Evolutionary conservation across 2,113 vertebrate genomes (phyloP), one percentile per base, ranked within the genome.

Genomic region (Thryonomys swinderianus): DNA sequence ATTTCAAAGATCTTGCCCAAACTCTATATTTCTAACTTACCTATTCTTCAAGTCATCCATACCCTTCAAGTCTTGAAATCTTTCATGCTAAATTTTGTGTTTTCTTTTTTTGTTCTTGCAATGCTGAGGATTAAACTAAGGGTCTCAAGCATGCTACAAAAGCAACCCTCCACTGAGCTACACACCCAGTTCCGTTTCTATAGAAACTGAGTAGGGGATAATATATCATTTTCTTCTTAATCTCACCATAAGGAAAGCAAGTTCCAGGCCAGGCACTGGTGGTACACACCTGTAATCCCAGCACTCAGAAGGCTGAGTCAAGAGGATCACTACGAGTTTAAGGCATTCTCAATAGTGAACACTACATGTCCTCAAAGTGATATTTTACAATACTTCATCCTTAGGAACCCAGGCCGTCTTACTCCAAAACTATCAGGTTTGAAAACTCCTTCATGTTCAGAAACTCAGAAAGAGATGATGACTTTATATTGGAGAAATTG

Each of bases 171-270:
- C 78, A 59, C 42, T 71, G 37, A 81, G 45, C 27, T 45, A 69
- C 30, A 81, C 7, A 14, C 62, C 66, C 40, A 57, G 30, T 8
- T 30, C 30, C 81, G 40, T 57, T 90, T 90, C 91, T 81, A 85
- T 71, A 93, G 23, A 89, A 91, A 95, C 25, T 92, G 14, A n/a
- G 37, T 67, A 82, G 40, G 69, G 45, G 71, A 92, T 73, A 94
- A 66, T 3, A 53, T 55, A 27, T 90, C 48, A 61, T 27, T 80
- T 73, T 90, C 34, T 90, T 83, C 40, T 69, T 55, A 84, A 95
- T 67, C 51, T 85, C 67, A 88, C n/a, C 67, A 7, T 48, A 78
- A 86, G 57, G 76, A 82, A 11, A 82, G 90, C 57, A 88, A 78
- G 48, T 51, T 51, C 48, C 48, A 51, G 48, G 48, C 48, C 48